Percentiles rank a stretch among this genome's conserved stretches.
Conservation (phyloP, 2,113 vertebrate species). For the Spea bombifrons region DNA sequence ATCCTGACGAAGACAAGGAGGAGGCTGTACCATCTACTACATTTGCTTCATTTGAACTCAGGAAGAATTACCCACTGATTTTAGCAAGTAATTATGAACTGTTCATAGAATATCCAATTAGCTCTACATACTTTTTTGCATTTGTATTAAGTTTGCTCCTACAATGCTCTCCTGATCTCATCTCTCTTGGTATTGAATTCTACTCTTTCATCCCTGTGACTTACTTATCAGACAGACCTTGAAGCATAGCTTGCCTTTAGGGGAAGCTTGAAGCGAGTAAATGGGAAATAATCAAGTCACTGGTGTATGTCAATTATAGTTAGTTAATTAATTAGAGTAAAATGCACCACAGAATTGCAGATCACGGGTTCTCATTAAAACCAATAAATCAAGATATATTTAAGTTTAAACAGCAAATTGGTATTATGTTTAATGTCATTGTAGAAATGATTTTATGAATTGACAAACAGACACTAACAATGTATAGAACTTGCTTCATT, state of each 20-base stretch:
- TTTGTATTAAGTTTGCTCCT: no score
- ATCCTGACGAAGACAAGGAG: no score
- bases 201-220: conserved; percentile 3
- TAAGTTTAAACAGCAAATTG: not conserved
- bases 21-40: no score
- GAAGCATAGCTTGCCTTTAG: conserved; percentile 22
- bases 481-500: no score
- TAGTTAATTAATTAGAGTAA: conserved; percentile 18
- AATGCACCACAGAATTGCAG: conserved; percentile 4
- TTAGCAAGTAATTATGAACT: no score
- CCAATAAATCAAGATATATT: conserved; percentile 12
- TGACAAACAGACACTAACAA: no score
- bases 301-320: conserved; percentile 29
- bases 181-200: not conserved
- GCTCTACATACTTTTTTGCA: no score
- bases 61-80: no score
- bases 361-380: conserved; percentile 18
- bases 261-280: conserved; percentile 21
- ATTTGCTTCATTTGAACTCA: no score
- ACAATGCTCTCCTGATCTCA: not conserved
- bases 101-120: no score
- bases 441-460: no score
- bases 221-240: conserved; percentile 19
- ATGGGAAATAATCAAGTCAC: conserved; percentile 25
- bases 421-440: no score